Evolutionary conservation across 2,797 vertebrate genomes (phyloP).

Genomic region (Heteromormyrus szaboi): DNA sequence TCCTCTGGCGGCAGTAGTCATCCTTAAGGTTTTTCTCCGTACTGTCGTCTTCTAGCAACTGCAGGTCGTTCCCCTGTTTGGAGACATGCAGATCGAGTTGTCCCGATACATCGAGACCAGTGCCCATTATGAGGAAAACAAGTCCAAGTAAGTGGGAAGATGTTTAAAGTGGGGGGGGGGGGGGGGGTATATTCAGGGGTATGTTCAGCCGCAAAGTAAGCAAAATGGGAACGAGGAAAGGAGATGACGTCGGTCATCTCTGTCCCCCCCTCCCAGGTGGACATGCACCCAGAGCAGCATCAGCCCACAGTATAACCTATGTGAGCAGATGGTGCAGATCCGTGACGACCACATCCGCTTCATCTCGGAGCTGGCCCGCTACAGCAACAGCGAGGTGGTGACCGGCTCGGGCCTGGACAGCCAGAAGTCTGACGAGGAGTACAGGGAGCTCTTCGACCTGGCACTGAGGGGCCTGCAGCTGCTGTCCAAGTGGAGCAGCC

Average conservation of each 20-base stretch:
- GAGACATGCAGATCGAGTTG: slow-evolving; percentile 87
- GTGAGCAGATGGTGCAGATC: slow-evolving; percentile 98
- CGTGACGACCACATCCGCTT: slow-evolving; percentile 97
- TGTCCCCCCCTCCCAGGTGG: slow-evolving; percentile 69
- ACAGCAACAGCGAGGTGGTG: slow-evolving; percentile 95
- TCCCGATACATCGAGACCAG: slow-evolving; percentile 88
- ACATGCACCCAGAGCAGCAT: slow-evolving; percentile 96
- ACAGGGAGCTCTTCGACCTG: slow-evolving; percentile 92
- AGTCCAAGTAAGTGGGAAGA: slow-evolving; percentile 77
- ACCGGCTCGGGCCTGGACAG: slow-evolving; percentile 96
- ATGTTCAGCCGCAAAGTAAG: not conserved
- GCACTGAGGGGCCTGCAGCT: slow-evolving; percentile 90
- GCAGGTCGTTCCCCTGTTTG: slow-evolving; percentile 82
- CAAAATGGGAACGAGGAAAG: not conserved
- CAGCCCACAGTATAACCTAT: slow-evolving; percentile 98
- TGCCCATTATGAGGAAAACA: slow-evolving; percentile 88
- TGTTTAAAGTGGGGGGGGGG: not conserved
- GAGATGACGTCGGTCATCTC: not conserved
- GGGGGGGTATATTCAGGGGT: not conserved
- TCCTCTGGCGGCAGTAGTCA: not conserved
- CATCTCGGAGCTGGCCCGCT: slow-evolving; percentile 95
- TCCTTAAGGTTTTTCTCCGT: not conserved
- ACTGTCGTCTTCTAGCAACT: slow-evolving; percentile 57
- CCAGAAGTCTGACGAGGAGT: slow-evolving; percentile 97
- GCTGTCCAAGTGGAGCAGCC: slow-evolving; percentile 97